These are phyloP conservation scores for Torymus tubicola DNA, from an alignment of 2,888 invertebrate genomes.

Conservation along the genomic window DNA sequence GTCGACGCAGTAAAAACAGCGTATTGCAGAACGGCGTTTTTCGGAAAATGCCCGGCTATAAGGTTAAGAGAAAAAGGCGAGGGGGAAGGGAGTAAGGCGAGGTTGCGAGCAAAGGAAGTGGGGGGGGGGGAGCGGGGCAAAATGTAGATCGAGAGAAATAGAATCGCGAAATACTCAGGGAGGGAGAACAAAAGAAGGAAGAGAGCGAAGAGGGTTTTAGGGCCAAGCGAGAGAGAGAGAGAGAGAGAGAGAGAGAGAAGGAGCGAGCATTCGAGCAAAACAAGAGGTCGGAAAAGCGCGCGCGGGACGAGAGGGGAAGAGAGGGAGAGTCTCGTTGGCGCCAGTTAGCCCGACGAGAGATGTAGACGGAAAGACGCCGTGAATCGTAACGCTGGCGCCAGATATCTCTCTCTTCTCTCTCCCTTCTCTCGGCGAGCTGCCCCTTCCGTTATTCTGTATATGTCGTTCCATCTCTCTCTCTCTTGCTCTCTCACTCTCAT, in stretches of 20 bases:
- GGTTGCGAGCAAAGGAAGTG: neutral
- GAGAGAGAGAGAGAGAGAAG: slow-evolving; percentile 2
- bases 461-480: neutral
- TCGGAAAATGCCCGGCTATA: slow-evolving; percentile 5
- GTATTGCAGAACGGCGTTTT: neutral
- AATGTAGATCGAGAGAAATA: slow-evolving; percentile 22
- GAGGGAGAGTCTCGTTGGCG: slow-evolving; percentile 38
- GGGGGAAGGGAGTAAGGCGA: neutral
- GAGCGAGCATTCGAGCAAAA: neutral
- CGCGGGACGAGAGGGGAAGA: slow-evolving; percentile 3
- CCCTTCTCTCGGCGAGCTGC: neutral
- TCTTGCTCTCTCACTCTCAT: too few relatives aligned
- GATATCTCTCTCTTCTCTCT: slow-evolving; percentile 9
- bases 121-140: neutral
- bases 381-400: slow-evolving; percentile 49
- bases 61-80: neutral
- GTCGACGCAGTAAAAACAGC: slow-evolving; percentile 22
- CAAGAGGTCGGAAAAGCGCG: neutral
- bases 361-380: slow-evolving; percentile 48
- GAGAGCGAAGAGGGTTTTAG: slow-evolving; percentile 13
- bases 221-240: neutral
- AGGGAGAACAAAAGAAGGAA: neutral
- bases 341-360: slow-evolving; percentile 41
- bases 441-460: neutral
- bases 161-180: neutral